These are phyloP conservation scores for Acipenser ruthenus DNA, from an alignment of 2,797 vertebrate genomes.

Conservation along the genomic window DNA sequence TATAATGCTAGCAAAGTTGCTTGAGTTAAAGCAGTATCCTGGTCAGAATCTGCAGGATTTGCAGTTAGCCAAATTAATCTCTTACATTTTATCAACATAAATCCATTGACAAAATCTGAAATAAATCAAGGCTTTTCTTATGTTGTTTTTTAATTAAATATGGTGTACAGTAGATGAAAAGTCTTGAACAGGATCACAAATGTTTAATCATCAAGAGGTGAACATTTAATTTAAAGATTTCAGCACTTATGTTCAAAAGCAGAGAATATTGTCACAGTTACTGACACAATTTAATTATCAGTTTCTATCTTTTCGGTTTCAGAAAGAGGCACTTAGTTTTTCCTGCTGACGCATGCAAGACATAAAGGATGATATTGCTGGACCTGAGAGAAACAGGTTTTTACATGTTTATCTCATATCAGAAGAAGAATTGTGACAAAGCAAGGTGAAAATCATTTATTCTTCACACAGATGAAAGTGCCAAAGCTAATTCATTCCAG, in stretches of 20 bases:
- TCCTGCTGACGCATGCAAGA: conserved; percentile 8
- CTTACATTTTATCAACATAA: too few species aligned
- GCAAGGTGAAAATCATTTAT: neutral
- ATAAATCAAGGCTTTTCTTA: too few species aligned
- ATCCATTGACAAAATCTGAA: too few species aligned
- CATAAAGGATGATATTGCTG: neutral
- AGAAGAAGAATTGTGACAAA: conserved; percentile 1
- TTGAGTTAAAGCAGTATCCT: too few species aligned
- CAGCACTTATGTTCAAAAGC: neutral
- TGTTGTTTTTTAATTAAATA: too few species aligned
- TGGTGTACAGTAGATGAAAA: too few species aligned
- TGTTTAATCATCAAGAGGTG: too few species aligned
- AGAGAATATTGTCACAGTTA: neutral
- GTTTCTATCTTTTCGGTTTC: conserved; percentile 1
- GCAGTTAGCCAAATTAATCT: too few species aligned
- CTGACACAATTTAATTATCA: neutral
- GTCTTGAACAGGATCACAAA: too few species aligned
- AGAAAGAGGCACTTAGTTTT: conserved; percentile 14
- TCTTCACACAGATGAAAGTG: neutral
- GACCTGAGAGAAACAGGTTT: neutral
- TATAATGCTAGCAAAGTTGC: too few species aligned
- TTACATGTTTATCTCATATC: conserved; percentile 9
- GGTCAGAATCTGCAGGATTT: too few species aligned
- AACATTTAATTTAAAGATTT: too few species aligned
- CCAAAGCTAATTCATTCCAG: neutral